Base-by-base conservation (phyloP, 2,113 vertebrate genomes). In the Myotis lucifugus region DNA sequence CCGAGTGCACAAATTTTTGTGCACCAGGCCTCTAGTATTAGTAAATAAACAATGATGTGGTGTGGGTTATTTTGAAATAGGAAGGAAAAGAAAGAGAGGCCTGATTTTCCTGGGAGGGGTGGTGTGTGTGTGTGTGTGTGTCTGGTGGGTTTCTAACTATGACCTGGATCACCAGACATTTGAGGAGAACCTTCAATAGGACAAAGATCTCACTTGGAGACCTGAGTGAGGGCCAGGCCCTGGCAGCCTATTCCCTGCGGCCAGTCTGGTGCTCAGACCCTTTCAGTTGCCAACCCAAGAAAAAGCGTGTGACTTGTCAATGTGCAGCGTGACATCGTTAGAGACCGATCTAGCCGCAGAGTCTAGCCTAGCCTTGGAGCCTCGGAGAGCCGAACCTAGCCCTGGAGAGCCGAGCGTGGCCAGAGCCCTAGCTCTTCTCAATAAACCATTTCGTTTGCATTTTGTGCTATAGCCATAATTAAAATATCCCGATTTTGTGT, bases 121-220 rank as follows among this genome's bases (percentile, higher is more conserved):
- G 27, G 25, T 0, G 32, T 40, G 37, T n/a, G 85, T 25, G 52
- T n/a, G 21, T 32, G 40, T 50, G 9, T 40, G 40, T 83, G 66
- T 37, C 81, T 14, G 19, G 23, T 1, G 8, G 40, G 7, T 15
- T 69, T 81, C 79, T 69, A 29, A 17, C 67, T 76, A 46, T 46
- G 50, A 64, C 59, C 66, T 70, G 27, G 37, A 37, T 85, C 34
- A 69, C 66, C 37, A 56, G 48, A 40, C 14, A 37, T n/a, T 66
- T 64, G n/a, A 76, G 32, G 67, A 78, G 86, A 86, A 83, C 67
- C n/a, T 92, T 73, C 40, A 96, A 34, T 54, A 90, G 40, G 78
- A 89, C 67, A 46, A 85, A 73, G 64, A 48, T 17, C 52, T 64
- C 14, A 29, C 61, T 32, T 32, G 27, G 61, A 32, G 61, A 64